Evolutionary conservation across 2,888 invertebrate species (phyloP).

Genomic region (Nemoura dubitans): DNA sequence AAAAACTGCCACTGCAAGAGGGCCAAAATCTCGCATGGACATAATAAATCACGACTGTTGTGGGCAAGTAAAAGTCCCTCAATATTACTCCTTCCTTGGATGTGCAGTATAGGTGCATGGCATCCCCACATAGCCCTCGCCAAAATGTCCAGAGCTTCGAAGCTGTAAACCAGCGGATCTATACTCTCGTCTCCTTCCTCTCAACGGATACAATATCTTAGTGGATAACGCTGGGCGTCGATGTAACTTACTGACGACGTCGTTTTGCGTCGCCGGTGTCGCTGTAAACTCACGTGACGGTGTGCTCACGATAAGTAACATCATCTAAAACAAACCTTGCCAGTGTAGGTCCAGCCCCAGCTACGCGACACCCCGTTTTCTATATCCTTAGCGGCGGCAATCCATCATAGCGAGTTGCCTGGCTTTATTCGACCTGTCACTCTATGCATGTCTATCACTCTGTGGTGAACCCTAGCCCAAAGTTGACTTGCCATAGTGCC

Average conservation of each 20-base stretch:
- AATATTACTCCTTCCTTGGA: too few species aligned
- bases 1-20: too few species aligned
- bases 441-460: slow-evolving; percentile 25
- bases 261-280: background rate
- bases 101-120: too few species aligned
- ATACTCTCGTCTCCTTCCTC: too few species aligned
- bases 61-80: too few species aligned
- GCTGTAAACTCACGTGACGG: background rate
- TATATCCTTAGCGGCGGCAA: background rate
- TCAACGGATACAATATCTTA: background rate
- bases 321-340: background rate
- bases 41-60: too few species aligned
- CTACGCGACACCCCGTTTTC: background rate
- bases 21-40: too few species aligned
- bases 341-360: background rate
- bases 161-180: too few species aligned
- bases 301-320: background rate
- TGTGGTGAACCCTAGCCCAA: background rate
- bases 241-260: background rate
- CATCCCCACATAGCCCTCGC: too few species aligned
- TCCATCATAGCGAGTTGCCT: slow-evolving; percentile 35
- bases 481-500: background rate
- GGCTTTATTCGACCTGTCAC: slow-evolving; percentile 28
- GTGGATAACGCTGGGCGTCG: background rate
- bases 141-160: too few species aligned